phyloP scores from a whole-genome alignment of 1,140 invertebrate species.

The Bombus cullumanus region DNA sequence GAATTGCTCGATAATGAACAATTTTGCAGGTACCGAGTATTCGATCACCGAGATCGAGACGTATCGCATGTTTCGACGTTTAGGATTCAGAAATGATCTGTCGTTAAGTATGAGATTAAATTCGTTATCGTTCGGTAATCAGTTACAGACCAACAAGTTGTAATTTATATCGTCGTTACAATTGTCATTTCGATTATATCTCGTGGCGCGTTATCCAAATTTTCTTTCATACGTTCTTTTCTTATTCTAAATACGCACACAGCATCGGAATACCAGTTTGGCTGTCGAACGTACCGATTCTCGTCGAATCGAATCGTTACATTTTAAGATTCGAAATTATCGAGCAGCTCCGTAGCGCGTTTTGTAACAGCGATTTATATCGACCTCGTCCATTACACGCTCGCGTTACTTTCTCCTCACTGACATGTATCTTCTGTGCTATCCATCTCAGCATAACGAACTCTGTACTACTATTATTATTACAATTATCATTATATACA shows the following conservation, averaged over 20 bases:
- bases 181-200: no score
- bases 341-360: not conserved
- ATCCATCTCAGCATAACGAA: not conserved
- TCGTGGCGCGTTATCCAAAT: no score
- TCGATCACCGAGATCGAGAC: no score
- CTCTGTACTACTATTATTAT: not conserved
- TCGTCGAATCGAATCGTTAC: not conserved
- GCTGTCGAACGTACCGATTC: not conserved
- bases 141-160: not conserved
- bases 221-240: no score
- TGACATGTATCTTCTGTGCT: not conserved
- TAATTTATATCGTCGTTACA: not conserved
- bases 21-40: no score
- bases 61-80: no score
- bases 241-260: no score
- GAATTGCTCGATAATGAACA: no score
- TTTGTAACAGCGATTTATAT: not conserved
- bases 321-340: not conserved
- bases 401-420: constrained; percentile 1
- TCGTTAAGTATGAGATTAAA: not conserved
- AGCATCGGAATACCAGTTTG: not conserved
- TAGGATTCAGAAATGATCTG: no score
- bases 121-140: not conserved
- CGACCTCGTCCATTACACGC: not conserved
- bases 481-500: not conserved